Conservation (phyloP, 2,888 invertebrate species). For the Luffia ferchaultella region DNA sequence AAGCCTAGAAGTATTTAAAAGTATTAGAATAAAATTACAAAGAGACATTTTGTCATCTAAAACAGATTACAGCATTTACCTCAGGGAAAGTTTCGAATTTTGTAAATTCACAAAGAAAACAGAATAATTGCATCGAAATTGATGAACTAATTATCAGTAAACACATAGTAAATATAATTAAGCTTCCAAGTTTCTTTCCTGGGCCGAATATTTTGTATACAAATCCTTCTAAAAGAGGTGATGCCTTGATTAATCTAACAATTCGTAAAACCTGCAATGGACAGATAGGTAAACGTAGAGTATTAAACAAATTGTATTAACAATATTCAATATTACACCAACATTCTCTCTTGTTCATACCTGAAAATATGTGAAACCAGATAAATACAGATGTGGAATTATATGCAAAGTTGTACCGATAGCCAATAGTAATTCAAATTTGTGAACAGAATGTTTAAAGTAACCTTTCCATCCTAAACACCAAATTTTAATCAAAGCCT, state of each 20-base stretch:
- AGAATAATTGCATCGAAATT: conserved; percentile 99
- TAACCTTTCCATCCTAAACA: conserved; percentile 96
- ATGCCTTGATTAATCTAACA: conserved; percentile 96
- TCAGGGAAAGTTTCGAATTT: conserved; percentile 99
- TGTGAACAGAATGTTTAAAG: conserved; percentile 95
- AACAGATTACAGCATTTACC: conserved; percentile 48
- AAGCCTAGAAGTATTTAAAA: conserved; percentile 71
- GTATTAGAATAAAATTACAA: neutral
- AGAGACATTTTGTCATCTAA: neutral
- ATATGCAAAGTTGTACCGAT: conserved; percentile 95
- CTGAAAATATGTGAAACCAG: conserved; percentile 96
- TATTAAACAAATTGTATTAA: too few species aligned
- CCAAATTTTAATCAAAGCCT: conserved; percentile 97
- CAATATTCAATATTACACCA: too few species aligned
- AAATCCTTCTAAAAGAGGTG: conserved; percentile 98
- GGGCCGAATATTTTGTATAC: conserved; percentile 94
- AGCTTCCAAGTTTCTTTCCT: conserved; percentile 97
- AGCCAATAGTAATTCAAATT: conserved; percentile 93
- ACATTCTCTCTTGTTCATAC: conserved; percentile 61
- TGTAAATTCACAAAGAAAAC: conserved; percentile 91
- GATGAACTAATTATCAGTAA: conserved; percentile 97
- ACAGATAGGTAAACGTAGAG: too few species aligned
- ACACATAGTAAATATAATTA: conserved; percentile 99
- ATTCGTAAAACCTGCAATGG: conserved; percentile 86
- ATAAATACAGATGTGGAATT: conserved; percentile 90